phyloP scores from a whole-genome alignment of 2,888 invertebrate species.

The Mycalesis mineus region DNA sequence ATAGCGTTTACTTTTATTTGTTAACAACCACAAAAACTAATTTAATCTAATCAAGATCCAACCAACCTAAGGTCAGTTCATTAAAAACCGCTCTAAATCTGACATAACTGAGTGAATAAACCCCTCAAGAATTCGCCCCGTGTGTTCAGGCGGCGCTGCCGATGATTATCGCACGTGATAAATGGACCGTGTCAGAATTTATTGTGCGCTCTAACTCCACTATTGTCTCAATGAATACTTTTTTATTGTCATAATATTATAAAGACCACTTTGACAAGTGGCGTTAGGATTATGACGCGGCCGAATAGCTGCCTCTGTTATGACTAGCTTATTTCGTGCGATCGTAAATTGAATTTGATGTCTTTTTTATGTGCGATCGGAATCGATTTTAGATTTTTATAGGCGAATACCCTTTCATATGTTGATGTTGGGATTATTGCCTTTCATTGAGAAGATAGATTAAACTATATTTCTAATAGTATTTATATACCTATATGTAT shows the following conservation, averaged over 20 bases:
- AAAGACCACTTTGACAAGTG: slow-evolving; percentile 66
- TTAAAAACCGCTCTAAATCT: slow-evolving; percentile 37
- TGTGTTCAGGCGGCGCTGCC: slow-evolving; percentile 44
- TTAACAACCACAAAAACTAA: slow-evolving; percentile 19
- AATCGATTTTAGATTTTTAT: slow-evolving; percentile 69
- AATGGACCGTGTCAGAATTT: slow-evolving; percentile 73
- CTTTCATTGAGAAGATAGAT: slow-evolving; percentile 33
- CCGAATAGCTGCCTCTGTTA: slow-evolving; percentile 49
- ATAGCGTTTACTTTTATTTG: slow-evolving; percentile 31
- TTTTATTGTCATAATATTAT: slow-evolving; percentile 73
- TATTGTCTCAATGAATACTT: slow-evolving; percentile 78
- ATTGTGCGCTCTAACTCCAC: slow-evolving; percentile 65
- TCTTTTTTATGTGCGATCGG: slow-evolving; percentile 58
- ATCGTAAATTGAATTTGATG: slow-evolving; percentile 72
- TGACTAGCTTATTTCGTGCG: slow-evolving; percentile 50
- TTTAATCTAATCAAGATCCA: slow-evolving; percentile 19
- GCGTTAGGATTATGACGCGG: slow-evolving; percentile 66
- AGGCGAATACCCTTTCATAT: slow-evolving; percentile 63
- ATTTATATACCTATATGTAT: neutral
- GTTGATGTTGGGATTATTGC: slow-evolving; percentile 59
- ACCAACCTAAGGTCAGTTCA: slow-evolving; percentile 21
- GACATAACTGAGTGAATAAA: slow-evolving; percentile 56
- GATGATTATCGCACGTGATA: slow-evolving; percentile 73
- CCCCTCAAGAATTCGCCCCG: slow-evolving; percentile 60
- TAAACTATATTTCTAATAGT: neutral